Conservation (phyloP, 2,113 vertebrate species). For the Irena cyanogastra region DNA sequence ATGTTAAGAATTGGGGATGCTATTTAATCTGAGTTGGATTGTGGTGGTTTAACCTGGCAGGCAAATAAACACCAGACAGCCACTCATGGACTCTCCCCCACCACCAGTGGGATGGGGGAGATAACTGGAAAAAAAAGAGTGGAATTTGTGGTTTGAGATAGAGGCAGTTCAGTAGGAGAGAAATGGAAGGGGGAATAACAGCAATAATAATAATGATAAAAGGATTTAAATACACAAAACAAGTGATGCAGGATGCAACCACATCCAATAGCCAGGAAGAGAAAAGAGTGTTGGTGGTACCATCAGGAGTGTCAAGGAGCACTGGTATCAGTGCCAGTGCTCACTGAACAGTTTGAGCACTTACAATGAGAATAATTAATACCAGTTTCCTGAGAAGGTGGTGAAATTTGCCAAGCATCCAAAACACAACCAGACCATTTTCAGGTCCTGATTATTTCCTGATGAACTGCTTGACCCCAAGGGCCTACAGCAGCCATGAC, state of each 20-base stretch:
- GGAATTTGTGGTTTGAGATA: neutral
- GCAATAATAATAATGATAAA: neutral
- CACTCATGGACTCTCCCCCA: neutral
- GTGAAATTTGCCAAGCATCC: conserved; percentile 17
- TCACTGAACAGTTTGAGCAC: neutral
- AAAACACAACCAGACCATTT: conserved; percentile 18
- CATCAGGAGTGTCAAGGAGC: neutral
- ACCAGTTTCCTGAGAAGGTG: conserved; percentile 2
- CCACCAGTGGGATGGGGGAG: neutral
- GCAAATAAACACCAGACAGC: neutral
- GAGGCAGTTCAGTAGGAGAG: neutral
- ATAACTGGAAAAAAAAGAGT: neutral
- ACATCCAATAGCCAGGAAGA: neutral
- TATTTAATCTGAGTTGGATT: neutral
- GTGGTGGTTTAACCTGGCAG: neutral
- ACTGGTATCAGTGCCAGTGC: neutral
- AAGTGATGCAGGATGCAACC: neutral
- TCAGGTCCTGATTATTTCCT: conserved; percentile 14
- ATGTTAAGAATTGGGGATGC: neutral
- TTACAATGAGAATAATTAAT: neutral
- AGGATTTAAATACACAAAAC: neutral
- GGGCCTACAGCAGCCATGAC: neutral
- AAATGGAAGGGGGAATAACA: neutral
- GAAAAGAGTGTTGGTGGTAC: neutral
- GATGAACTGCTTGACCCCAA: conserved; percentile 21